These are phyloP conservation scores for Ridgeia piscesae DNA, from an alignment of 1,140 invertebrate species.

Conservation along the genomic window DNA sequence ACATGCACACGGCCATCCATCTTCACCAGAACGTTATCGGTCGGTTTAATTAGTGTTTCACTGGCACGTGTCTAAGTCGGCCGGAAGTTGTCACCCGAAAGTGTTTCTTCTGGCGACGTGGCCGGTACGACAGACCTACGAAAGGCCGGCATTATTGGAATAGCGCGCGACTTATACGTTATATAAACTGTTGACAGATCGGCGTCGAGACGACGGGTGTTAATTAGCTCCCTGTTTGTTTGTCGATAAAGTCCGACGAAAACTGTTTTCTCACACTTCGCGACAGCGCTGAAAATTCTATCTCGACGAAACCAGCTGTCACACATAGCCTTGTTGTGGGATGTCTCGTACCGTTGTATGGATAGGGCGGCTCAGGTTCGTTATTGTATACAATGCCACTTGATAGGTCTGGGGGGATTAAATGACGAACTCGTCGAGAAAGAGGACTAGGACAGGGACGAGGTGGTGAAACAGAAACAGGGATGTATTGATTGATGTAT, in stretches of 20 bases:
- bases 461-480: neutral
- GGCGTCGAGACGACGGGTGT: neutral
- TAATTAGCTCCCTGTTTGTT: neutral
- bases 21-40: neutral
- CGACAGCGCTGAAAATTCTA: neutral
- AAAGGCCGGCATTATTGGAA: neutral
- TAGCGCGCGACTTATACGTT: neutral
- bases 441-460: neutral
- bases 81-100: neutral
- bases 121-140: neutral
- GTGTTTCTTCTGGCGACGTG: neutral
- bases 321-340: neutral
- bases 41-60: neutral
- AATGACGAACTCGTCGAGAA: neutral
- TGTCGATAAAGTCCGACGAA: too few species aligned
- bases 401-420: neutral
- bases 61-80: neutral
- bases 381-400: neutral
- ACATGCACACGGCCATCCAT: neutral
- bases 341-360: neutral
- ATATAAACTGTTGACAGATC: neutral
- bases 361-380: neutral
- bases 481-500: too few species aligned
- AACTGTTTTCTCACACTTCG: neutral
- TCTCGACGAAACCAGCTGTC: neutral